These are phyloP conservation scores for Tyto alba DNA, from an alignment of 2,113 vertebrate genomes.

Conservation along the genomic window DNA sequence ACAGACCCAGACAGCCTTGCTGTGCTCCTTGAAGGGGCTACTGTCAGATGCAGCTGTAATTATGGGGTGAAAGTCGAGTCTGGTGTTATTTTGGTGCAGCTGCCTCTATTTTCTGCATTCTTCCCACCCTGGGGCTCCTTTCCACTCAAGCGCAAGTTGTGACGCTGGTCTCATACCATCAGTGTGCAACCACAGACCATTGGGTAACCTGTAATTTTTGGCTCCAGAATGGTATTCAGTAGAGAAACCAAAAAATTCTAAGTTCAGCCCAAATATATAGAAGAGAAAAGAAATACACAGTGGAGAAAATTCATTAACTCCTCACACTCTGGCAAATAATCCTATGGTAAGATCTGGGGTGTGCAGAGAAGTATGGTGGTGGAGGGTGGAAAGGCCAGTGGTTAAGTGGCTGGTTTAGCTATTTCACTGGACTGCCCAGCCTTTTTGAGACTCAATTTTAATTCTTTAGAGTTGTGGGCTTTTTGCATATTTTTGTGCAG, in stretches of 20 bases:
- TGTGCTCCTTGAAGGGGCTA: not conserved
- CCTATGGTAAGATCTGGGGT: not conserved
- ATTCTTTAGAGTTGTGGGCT: too few relatives aligned
- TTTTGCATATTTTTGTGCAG: not conserved
- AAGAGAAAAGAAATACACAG: not conserved
- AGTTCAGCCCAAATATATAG: not conserved
- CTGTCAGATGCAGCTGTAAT: not conserved
- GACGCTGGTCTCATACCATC: not conserved
- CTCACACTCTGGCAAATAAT: not conserved
- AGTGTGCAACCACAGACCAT: not conserved
- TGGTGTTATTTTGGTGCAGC: not conserved
- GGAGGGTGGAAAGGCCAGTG: not conserved
- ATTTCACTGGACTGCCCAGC: not conserved
- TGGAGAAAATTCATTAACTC: not conserved
- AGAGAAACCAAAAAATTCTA: not conserved
- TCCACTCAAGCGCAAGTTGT: not conserved
- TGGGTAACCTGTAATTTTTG: not conserved
- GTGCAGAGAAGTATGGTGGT: not conserved
- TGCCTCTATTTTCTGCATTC: not conserved
- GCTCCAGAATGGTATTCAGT: not conserved
- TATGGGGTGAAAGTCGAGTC: not conserved
- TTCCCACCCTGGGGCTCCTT: not conserved
- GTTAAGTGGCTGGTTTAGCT: not conserved
- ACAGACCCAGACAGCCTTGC: not conserved
- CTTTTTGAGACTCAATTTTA: not conserved